Evolutionary conservation across 2,113 vertebrate species (phyloP).

Genomic region (Crotalus horridus): DNA sequence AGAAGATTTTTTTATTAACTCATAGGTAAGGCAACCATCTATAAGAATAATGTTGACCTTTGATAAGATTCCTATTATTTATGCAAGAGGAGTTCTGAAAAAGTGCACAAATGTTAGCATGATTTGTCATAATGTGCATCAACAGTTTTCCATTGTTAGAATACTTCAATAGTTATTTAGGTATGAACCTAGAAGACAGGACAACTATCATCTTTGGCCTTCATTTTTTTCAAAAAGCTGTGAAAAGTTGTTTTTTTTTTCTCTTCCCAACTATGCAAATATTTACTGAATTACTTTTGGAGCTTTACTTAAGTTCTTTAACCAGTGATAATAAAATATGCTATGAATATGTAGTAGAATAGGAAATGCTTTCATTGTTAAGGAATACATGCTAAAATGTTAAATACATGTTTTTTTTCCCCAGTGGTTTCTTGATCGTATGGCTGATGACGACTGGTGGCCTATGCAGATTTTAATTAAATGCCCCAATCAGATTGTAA

Average conservation of each 20-base stretch:
- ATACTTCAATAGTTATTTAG: not conserved
- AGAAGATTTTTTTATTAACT: not conserved
- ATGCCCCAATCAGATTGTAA: conserved; percentile 98
- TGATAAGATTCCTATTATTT: not conserved
- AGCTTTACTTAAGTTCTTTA: conserved; percentile 37
- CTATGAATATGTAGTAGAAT: conserved; percentile 49
- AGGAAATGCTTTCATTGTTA: conserved; percentile 29
- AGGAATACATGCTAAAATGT: conserved; percentile 46
- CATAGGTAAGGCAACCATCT: not conserved
- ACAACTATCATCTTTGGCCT: not conserved
- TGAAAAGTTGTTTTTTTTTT: conserved; percentile 33
- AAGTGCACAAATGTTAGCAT: too few species aligned
- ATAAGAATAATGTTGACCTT: not conserved
- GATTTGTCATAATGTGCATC: not conserved
- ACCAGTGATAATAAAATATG: conserved; percentile 44
- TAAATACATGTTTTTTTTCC: conserved; percentile 50
- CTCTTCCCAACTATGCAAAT: conserved; percentile 26
- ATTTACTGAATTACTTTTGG: conserved; percentile 40
- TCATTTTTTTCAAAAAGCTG: not conserved
- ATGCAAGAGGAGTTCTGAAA: too few species aligned
- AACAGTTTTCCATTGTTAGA: not conserved
- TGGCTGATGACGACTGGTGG: conserved; percentile 99
- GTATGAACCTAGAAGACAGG: not conserved
- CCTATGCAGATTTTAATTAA: conserved; percentile 99
- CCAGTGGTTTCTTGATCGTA: conserved; percentile 98